Evolutionary conservation across 2,113 vertebrate species (phyloP), one percentile per base, ranked within the genome.

Genomic region (Hepsetus odoe): DNA sequence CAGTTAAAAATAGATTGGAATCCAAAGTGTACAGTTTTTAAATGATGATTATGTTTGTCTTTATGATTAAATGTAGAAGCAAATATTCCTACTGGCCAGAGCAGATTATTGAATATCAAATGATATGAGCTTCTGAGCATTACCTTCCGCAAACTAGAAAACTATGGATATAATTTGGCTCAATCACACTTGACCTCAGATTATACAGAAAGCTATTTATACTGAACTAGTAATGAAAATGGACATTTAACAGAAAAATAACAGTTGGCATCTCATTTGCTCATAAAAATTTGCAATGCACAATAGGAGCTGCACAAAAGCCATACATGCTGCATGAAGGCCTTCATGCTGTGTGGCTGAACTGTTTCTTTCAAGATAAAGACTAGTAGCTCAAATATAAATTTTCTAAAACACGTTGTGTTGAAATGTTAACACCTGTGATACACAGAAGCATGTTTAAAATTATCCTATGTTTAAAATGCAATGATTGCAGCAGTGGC

Each of bases 21-120:
- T 10, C 40, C 6, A 38, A 53, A 40, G 55, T 55, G 13, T 16
- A 74, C 61, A 64, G 65, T 75, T 51, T 51, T 74, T 65, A 2
- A 75, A 33, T 64, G 7, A 24, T 49, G 12, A 22, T 5, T 9
- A 42, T 32, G 4, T 46, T 14, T 46, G 18, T 28, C 26, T 73
- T 12, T 28, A 12, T 32, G 30, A 73, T 56, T 58, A 61, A 73
- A 59, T 44, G 9, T 4, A 2, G 11, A n/a, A 42, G 53, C 26
- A 14, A 9, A 22, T 30, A 22, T 59, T 73, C 32, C 35, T 24
- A 58, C 24, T 44, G 12, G 28, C 24, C 22, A 18, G 4, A 18
- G 40, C 26, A 62, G 20, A 32, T 30, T 5, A 32, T 9, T 22
- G 20, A 61, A 62, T 16, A 49, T 49, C 14, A 73, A 35, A 65